These are phyloP conservation scores for Erythrolamprus reginae DNA, from an alignment of 2,113 vertebrate genomes.

Conservation along the genomic window DNA sequence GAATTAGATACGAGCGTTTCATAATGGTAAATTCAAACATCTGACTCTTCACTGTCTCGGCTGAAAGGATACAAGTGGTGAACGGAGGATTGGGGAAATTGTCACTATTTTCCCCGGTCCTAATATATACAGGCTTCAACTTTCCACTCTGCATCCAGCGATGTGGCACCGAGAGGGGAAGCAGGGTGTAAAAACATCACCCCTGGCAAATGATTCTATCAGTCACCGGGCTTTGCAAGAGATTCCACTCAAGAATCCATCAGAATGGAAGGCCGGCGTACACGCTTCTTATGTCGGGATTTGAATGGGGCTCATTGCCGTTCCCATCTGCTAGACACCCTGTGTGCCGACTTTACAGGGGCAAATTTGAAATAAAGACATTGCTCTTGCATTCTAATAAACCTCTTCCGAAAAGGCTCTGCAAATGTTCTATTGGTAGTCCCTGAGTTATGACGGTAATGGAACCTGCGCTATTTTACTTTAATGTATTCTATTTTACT, in stretches of 20 bases:
- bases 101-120: not conserved
- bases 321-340: not conserved
- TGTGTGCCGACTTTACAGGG: not conserved
- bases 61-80: not conserved
- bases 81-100: not conserved
- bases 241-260: not conserved
- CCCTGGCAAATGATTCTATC: accelerated
- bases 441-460: not conserved
- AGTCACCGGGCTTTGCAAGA: not conserved
- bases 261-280: not conserved
- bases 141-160: not conserved
- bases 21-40: not conserved
- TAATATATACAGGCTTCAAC: not conserved
- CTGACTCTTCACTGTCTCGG: not conserved
- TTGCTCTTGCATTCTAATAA: conserved; percentile 44
- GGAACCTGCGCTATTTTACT: not conserved
- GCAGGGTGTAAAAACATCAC: accelerated
- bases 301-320: too few relatives aligned
- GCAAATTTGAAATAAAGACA: conserved; percentile 12
- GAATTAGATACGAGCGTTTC: not conserved
- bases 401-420: conserved; percentile 24
- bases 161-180: not conserved
- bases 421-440: conserved; percentile 33
- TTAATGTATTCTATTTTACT: too few relatives aligned
- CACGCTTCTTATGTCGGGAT: too few relatives aligned